Evolutionary conservation across 2,888 invertebrate genomes (phyloP), one percentile per base, ranked within the genome.

Genomic region (Criorhina ranunculi): DNA sequence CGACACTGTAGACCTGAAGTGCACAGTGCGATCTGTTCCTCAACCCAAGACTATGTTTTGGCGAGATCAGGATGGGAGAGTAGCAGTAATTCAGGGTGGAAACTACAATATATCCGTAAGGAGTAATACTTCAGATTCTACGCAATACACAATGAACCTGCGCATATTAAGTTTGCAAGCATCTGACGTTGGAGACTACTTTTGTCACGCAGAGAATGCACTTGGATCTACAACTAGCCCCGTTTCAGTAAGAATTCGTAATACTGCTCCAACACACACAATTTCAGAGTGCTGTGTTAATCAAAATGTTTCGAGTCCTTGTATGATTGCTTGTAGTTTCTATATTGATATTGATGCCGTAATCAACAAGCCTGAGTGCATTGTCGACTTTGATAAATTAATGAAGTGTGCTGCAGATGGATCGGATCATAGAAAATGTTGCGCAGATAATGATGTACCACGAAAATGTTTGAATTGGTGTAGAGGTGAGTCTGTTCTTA

Each of bases 321-420:
- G 98, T 89, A 95, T 96, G 91, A 95, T 96, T 89, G 97, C 97
- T 15, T 98, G 97, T 92, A 95, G 95, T 75, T 96, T 96, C 92
- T 96, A 96, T 89, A 92, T 97, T 66, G 96, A 97, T 89, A 95
- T 97, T 90, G 96, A 96, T 90, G 95, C 95, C 60, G 95, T 97
- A 53, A 95, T 96, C 90, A 95, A 96, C 91, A 94, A 95, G 51
- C 95, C 96, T 0, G 95, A 96, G 89, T 97, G 97, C 90, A 94
- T 96, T 89, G 94, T 94, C 80, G 97, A 97, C 91, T 96, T 96
- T 89, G 95, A 96, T 90, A 97, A 97, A 89, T 92, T 97, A 62
- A 96, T 97, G 96, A 95, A 95, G 89, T 97, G 97, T 89, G 96
- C 96, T 0, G 96, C 97, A 0, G 95, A 95, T 88, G 95, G 95